A percentile compares a stretch with the other conserved stretches of the same genome.
Conservation (phyloP, 2,888 invertebrate genomes). For the Drosophila imparisetae region DNA sequence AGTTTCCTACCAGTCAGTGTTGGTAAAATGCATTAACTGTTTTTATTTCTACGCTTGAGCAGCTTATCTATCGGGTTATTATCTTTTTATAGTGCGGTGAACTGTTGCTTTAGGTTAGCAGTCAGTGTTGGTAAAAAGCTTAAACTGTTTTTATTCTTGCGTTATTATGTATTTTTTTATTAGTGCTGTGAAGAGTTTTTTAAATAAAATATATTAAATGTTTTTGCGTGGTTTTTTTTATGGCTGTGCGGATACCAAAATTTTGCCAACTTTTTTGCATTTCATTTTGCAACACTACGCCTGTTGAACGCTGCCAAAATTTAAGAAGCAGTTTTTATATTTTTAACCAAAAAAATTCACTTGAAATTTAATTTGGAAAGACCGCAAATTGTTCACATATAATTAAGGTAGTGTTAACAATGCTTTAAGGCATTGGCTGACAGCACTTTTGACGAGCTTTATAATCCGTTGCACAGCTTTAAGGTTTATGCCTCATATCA, state of each 20-base stretch:
- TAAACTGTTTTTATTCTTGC: neutral
- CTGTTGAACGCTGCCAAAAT: neutral
- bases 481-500: slow-evolving; percentile 3
- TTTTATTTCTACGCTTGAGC: neutral
- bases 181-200: neutral
- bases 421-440: neutral
- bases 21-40: slow-evolving; percentile 1
- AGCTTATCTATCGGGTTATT: no score
- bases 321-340: neutral
- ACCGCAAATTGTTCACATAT: no score
- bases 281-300: neutral
- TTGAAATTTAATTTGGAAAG: neutral
- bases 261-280: neutral
- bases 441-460: neutral
- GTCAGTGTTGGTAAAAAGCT: neutral
- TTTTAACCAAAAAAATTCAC: neutral
- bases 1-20: neutral
- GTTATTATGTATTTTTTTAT: neutral
- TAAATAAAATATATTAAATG: neutral
- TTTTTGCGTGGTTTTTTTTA: neutral
- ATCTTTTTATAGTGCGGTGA: neutral
- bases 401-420: neutral
- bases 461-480: neutral
- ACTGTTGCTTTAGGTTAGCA: neutral
- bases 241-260: neutral